Percentiles rank a stretch among this genome's conserved stretches.
Evolutionary conservation across 2,113 vertebrate genomes (phyloP).

Genomic region (Uropsilus gracilis): DNA sequence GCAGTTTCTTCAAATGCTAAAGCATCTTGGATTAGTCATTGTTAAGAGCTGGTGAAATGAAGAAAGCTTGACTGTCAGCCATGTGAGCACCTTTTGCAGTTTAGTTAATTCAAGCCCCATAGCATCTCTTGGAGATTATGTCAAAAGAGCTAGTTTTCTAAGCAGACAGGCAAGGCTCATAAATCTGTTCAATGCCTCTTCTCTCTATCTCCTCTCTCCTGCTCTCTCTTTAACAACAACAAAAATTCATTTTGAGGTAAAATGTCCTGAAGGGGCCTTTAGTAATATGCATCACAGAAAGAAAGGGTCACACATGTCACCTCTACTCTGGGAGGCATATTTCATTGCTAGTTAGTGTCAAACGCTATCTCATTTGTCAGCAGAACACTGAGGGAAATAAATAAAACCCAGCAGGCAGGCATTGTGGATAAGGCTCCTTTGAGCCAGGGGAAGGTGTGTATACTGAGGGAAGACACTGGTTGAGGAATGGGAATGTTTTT

Average conservation of each 20-base stretch:
- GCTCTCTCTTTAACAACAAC: slow-evolving; percentile 69
- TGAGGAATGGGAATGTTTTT: neutral
- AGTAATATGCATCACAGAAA: slow-evolving; percentile 52
- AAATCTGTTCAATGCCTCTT: slow-evolving; percentile 73
- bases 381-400: slow-evolving; percentile 43
- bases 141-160: slow-evolving; percentile 78
- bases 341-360: slow-evolving; percentile 51
- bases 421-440: neutral
- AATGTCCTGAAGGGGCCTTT: slow-evolving; percentile 71
- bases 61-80: slow-evolving; percentile 66
- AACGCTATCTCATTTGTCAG: slow-evolving; percentile 72
- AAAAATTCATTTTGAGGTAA: slow-evolving; percentile 76
- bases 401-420: slow-evolving; percentile 25
- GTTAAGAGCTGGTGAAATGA: slow-evolving; percentile 42
- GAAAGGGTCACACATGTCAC: slow-evolving; percentile 71
- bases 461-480: neutral
- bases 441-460: neutral
- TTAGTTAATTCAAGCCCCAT: slow-evolving; percentile 76
- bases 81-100: slow-evolving; percentile 64
- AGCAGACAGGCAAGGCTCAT: slow-evolving; percentile 74
- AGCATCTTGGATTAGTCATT: neutral
- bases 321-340: slow-evolving; percentile 54
- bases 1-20: neutral
- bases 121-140: slow-evolving; percentile 76
- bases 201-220: too few relatives aligned